phyloP scores from a whole-genome alignment of 2,797 vertebrate genomes.

The Enteromius unitaeniatus region DNA sequence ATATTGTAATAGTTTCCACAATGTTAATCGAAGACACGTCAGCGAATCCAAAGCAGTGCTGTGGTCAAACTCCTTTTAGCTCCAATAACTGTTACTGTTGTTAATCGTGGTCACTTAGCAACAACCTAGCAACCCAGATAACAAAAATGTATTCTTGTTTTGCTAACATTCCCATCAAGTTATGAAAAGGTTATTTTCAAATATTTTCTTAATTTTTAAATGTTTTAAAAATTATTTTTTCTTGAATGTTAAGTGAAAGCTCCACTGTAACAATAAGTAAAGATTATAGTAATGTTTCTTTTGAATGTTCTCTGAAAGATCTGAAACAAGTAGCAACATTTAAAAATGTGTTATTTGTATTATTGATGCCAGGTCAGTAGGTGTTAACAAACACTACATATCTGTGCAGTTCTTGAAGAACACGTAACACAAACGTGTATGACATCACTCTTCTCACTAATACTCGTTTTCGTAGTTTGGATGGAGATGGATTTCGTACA shows the following conservation, averaged over 20 bases:
- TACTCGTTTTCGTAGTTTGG: too few species aligned
- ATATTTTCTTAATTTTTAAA: background rate
- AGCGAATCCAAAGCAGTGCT: background rate
- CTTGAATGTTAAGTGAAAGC: background rate
- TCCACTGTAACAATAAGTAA: background rate
- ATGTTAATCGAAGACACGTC: constrained; percentile 4
- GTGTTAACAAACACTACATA: too few species aligned
- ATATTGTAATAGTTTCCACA: background rate
- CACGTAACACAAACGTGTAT: too few species aligned
- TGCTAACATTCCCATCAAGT: background rate
- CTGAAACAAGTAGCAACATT: background rate
- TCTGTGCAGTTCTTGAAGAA: too few species aligned
- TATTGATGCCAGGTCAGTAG: too few species aligned
- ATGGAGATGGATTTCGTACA: background rate
- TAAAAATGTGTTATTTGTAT: background rate
- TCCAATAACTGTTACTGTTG: background rate
- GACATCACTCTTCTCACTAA: too few species aligned
- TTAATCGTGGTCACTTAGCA: background rate
- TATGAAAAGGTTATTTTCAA: background rate
- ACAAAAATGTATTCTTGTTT: background rate
- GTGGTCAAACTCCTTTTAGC: background rate
- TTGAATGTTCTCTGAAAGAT: background rate
- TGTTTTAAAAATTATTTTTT: background rate
- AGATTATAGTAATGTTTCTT: background rate
- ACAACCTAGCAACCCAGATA: background rate